Evolutionary conservation across 2,113 vertebrate genomes (phyloP).

Genomic region (Muntiacus muntjak): DNA sequence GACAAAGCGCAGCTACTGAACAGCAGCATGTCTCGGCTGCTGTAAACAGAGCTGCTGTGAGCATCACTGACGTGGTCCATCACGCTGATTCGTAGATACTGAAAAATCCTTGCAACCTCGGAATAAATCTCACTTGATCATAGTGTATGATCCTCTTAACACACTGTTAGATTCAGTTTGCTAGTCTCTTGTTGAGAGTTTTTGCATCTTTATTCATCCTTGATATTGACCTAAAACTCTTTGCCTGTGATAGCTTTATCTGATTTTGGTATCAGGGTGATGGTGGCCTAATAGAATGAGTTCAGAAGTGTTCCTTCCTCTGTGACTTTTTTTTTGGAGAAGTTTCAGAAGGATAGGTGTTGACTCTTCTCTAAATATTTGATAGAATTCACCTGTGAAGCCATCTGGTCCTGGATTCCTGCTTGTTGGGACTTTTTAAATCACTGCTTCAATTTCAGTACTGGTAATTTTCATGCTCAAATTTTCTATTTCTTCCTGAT

Average conservation of each 20-base stretch:
- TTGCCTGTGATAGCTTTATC: neutral
- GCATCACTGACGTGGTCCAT: fast-evolving
- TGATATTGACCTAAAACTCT: neutral
- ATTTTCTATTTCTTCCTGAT: neutral
- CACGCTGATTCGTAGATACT: fast-evolving
- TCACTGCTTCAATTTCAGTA: neutral
- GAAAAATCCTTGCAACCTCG: neutral
- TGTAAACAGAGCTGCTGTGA: fast-evolving
- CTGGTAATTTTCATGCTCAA: fast-evolving
- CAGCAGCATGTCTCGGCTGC: fast-evolving
- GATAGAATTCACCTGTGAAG: neutral
- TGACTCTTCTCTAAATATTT: neutral
- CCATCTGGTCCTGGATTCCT: neutral
- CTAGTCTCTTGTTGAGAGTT: neutral
- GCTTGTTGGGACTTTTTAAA: neutral
- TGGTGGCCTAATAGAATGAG: neutral
- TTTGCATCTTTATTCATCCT: neutral
- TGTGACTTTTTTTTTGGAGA: neutral
- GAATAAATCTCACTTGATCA: neutral
- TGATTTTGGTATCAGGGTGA: neutral
- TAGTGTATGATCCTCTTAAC: neutral
- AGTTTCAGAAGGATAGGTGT: neutral
- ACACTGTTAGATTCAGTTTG: no score
- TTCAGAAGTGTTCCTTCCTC: neutral
- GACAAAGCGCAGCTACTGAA: fast-evolving